phyloP scores from a whole-genome alignment of 2,113 vertebrate genomes.

The Aix galericulata region DNA sequence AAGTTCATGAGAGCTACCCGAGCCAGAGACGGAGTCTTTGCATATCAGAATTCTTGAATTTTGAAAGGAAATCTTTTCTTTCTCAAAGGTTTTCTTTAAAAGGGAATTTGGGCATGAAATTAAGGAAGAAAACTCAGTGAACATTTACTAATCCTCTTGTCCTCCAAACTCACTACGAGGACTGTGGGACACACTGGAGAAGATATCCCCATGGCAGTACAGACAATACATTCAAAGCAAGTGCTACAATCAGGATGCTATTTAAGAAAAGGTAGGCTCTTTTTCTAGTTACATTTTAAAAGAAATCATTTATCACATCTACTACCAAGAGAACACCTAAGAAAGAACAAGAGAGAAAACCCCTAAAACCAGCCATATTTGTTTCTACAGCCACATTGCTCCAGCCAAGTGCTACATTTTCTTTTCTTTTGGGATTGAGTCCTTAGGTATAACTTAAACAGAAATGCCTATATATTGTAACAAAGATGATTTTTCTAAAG shows the following conservation, averaged over 20 bases:
- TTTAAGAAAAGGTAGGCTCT: background rate
- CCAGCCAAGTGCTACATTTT: background rate
- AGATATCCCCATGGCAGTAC: background rate
- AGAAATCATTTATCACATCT: background rate
- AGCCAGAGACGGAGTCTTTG: background rate
- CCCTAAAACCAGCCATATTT: background rate
- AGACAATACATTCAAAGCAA: background rate
- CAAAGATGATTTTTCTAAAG: background rate
- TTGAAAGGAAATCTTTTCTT: background rate
- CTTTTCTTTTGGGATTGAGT: background rate
- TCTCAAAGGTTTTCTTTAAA: background rate
- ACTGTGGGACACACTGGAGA: background rate
- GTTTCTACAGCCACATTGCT: background rate
- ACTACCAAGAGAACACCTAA: background rate
- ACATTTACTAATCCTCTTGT: background rate
- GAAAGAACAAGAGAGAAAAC: background rate
- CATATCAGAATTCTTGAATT: background rate
- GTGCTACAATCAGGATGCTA: background rate
- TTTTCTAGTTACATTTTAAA: background rate
- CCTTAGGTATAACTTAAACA: background rate
- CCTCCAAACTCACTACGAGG: background rate
- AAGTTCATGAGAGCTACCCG: background rate
- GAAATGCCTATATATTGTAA: background rate
- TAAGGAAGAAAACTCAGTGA: background rate
- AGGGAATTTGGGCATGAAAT: background rate